Evolutionary conservation across 2,113 vertebrate species (phyloP), one percentile per base, ranked within the genome.

Genomic region (Oryzias javanicus): DNA sequence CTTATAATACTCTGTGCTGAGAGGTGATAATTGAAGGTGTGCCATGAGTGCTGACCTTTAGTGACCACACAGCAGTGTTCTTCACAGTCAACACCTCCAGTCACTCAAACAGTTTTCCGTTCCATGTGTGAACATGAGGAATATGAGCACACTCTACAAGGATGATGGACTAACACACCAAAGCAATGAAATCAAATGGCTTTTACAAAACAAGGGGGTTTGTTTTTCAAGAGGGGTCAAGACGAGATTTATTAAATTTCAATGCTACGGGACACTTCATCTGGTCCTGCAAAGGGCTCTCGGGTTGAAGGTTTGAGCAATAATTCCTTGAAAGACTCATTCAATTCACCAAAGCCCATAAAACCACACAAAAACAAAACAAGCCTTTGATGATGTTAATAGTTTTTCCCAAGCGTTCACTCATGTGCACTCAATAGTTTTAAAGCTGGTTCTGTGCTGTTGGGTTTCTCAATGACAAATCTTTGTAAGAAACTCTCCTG

Each of bases 171-270:
- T 74, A 27, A 6, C 8, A 48, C 58, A 68, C 25, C 69, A 50
- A 52, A 62, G 59, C 15, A 2, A 70, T 42, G 75, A 75, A 73
- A 84, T 86, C 42, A 78, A 71, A 81, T 53, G 54, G 46, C 63
- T 41, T 67, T 58, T 60, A 55, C 10, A 44, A 48, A 44, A 60
- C 15, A 12, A 14, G 24, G 22, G 59, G 70, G 70, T 68, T 59
- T 15, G 12, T 49, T 59, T 68, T 55, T 68, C 71, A 64, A 78
- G 19, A n/a, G 2, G 16, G 60, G 56, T 65, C 65, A 49, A 47
- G 47, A 68, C 62, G 62, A 86, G 88, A 90, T 87, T 83, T 89
- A 90, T 89, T 77, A 82, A 51, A 81, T 85, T 80, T 82, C 47
- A 84, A 82, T 82, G 86, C 64, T 62, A 40, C 41, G 29, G 62